Evolutionary conservation across 2,888 invertebrate species (phyloP).

Genomic region (Chymomyza fuscimana): DNA sequence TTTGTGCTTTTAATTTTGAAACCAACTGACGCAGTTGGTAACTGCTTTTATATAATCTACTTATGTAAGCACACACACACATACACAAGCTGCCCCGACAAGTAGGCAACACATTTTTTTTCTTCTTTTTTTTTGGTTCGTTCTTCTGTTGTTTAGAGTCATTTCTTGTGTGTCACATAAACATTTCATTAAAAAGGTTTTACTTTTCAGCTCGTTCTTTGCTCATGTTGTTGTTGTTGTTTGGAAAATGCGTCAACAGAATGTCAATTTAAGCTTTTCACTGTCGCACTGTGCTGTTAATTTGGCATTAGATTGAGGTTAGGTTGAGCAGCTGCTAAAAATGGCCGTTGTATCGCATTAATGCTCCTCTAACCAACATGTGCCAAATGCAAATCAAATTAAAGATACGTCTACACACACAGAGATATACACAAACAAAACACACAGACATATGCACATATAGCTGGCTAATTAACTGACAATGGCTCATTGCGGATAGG

Average conservation of each 20-base stretch:
- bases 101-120: constrained; percentile 33
- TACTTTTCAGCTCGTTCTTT: not conserved
- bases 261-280: constrained; percentile 1
- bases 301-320: constrained; percentile 4
- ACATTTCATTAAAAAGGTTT: not conserved
- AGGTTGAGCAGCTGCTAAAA: not conserved
- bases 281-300: not conserved
- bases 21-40: not conserved
- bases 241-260: not conserved
- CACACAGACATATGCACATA: constrained; percentile 6
- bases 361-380: not conserved
- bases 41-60: not conserved
- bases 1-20: not conserved
- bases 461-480: constrained; percentile 59
- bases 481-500: constrained; percentile 34
- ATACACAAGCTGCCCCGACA: constrained; percentile 15
- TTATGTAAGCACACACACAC: not conserved
- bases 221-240: not conserved
- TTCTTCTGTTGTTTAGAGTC: not conserved
- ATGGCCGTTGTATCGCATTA: not conserved
- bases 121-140: constrained; percentile 14
- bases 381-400: constrained; percentile 59
- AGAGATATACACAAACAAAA: not conserved
- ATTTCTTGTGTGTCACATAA: constrained; percentile 7
- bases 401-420: constrained; percentile 32